Base-by-base conservation (phyloP, 2,888 invertebrate species). In the Erpobdella octoculata region DNA sequence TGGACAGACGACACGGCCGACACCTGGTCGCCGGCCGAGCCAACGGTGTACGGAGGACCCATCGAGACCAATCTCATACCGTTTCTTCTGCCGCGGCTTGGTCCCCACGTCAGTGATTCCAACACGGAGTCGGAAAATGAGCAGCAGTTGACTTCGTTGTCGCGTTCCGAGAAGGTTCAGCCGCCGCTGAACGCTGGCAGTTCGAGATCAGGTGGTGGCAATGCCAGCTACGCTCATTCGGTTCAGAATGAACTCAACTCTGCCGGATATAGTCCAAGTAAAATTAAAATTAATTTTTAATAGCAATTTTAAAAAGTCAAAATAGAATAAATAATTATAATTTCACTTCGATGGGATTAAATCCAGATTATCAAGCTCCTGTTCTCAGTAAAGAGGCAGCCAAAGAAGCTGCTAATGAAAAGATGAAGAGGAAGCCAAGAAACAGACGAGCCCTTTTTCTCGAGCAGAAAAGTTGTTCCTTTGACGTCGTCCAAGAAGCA, bases 381-480 rank as follows among this genome's bases (percentile, higher is more conserved):
- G 9, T 15, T 6, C 18, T n/a, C n/a, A n/a, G n/a, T n/a, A n/a
- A n/a, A n/a, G n/a, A n/a, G n/a, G n/a, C 53, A 28, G 53, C n/a
- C 21, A 53, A 53, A 53, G 53, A 53, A n/a, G 8, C 53, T 6
- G 18, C 53, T 6, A 12, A 5, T 21, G 53, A 53, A 1, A 53
- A 53, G n/a, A n/a, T 53, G 53, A 53, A 53, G 15, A 21, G 18
- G 0, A 69, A 28, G 58, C 35, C 31, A n/a, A 69, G 46, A 48
- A 69, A 69, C 35, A 31, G 25, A 35, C n/a, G 58, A 69, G 58
- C 35, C 2, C 53, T 31, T 41, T 53, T 69, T 58, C 58, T 28
- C 31, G 69, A 69, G n/a, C 69, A 69, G n/a, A 69, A 69, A 69
- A 69, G 69, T 69, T 69, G 38, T 58, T 69, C 69, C 0, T 69